Conservation (phyloP, 2,113 vertebrate species). For the Dromiciops gliroides region DNA sequence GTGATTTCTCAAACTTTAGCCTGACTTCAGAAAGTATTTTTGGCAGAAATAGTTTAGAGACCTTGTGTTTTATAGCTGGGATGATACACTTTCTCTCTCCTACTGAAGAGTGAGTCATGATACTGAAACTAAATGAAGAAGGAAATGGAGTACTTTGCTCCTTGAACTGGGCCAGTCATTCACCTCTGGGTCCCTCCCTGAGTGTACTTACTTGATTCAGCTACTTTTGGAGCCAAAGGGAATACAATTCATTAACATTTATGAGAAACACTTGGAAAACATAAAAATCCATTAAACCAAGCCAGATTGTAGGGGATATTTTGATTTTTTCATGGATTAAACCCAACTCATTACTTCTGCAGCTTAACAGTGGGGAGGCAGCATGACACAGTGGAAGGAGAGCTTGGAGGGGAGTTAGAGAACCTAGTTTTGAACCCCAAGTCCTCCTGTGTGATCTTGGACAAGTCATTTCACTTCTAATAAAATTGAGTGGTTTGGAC, state of each 20-base stretch:
- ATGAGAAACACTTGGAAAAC: not conserved
- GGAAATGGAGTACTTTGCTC: not conserved
- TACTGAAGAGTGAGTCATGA: not conserved
- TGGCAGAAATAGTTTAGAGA: not conserved
- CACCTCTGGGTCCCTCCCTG: not conserved
- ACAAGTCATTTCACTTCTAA: not conserved
- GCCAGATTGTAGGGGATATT: not conserved
- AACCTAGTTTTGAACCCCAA: not conserved
- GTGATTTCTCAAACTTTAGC: not conserved
- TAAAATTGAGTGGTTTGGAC: not conserved
- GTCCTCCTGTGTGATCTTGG: not conserved
- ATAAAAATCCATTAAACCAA: not conserved
- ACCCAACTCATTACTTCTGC: not conserved
- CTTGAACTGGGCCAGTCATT: not conserved
- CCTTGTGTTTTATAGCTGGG: not conserved
- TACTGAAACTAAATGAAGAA: not conserved
- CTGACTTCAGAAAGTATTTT: not conserved
- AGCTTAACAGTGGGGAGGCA: not conserved
- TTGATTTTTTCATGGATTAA: not conserved
- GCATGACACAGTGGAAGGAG: not conserved
- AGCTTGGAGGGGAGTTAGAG: not conserved
- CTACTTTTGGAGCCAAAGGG: not conserved
- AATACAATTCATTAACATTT: not conserved
- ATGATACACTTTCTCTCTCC: not conserved
- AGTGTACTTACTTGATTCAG: not conserved